phyloP scores from a whole-genome alignment of 2,797 vertebrate genomes.

The Scolopax rusticola region DNA sequence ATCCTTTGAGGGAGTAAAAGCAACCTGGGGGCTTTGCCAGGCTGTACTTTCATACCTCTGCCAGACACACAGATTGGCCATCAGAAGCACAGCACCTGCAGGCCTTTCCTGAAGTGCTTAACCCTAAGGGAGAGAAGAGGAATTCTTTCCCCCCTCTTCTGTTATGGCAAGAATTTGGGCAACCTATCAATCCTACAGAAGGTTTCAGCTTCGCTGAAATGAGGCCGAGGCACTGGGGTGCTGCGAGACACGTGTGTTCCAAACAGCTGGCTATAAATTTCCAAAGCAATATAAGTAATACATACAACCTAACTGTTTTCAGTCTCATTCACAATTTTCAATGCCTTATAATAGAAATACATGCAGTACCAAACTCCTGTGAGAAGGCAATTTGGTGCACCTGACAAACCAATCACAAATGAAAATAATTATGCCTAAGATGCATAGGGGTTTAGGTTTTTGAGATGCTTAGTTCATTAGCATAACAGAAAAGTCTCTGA shows the following conservation, averaged over 20 bases:
- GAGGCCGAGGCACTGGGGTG: not conserved
- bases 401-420: slow-evolving; percentile 2
- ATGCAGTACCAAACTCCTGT: not conserved
- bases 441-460: not conserved
- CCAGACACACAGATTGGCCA: slow-evolving; percentile 3
- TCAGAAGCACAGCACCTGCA: slow-evolving; percentile 5
- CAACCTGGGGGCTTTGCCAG: not conserved
- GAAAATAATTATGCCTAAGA: slow-evolving; percentile 12
- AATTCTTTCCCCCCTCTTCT: not conserved
- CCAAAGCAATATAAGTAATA: not conserved
- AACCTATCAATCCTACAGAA: not conserved
- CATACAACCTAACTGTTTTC: not conserved
- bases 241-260: not conserved
- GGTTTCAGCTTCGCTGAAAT: not conserved
- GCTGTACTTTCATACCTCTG: slow-evolving; percentile 50
- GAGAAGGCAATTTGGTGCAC: not conserved
- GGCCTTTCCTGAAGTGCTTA: not conserved
- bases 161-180: not conserved
- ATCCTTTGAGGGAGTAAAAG: slow-evolving; percentile 39
- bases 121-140: not conserved
- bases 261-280: not conserved
- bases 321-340: slow-evolving; percentile 14
- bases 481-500: not conserved
- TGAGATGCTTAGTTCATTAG: slow-evolving; percentile 6
- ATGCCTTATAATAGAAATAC: not conserved